Base-by-base conservation (phyloP, 2,797 vertebrate species). In the Florisuga fusca region DNA sequence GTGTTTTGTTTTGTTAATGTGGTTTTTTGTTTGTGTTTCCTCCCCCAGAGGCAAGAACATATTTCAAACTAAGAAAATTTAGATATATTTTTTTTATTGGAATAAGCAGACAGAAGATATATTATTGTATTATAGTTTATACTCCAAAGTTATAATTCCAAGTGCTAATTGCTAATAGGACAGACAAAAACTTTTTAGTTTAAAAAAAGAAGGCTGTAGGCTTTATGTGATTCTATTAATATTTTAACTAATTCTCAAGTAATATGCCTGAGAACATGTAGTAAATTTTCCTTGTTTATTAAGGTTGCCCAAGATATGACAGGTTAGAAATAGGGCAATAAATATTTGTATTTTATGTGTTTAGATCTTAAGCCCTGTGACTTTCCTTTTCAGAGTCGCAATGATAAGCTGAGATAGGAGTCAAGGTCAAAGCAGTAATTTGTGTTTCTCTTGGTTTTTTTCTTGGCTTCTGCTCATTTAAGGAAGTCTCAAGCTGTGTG, bases 381-480 rank as follows among this genome's bases (percentile, higher is more conserved):
- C 90, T 96, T 95, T 95, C 90, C 9, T 92, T 96, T 95, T 95
- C 33, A 84, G 87, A 61, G 75, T 87, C 76, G 71, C 71, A 67
- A 34, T 12, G 92, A 94, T 94, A 94, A 95, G 88, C 77, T 19
- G 61, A 94, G 93, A 93, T 63, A 89, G 83, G 71, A 95, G 90
- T 95, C 91, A 96, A 96, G 96, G 95, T 95, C 93, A 82, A 26
- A 93, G 88, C 27, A 90, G 86, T 84, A 61, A 90, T 88, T 95
- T 84, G 31, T 85, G 63, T 89, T 93, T 90, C 74, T 94, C 67
- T 84, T 79, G 48, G 63, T 41, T 41, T 76, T 85, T 88, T 75
- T 77, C 63, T 93, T 92, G 84, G 77, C 92, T 89, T 71, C 67
- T 94, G 85, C 77, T 82, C 41, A 2, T 55, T 84, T 33, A 79